Evolutionary conservation across 2,797 vertebrate genomes (phyloP), one percentile per base, ranked within the genome.

Genomic region (Furcifer pardalis): DNA sequence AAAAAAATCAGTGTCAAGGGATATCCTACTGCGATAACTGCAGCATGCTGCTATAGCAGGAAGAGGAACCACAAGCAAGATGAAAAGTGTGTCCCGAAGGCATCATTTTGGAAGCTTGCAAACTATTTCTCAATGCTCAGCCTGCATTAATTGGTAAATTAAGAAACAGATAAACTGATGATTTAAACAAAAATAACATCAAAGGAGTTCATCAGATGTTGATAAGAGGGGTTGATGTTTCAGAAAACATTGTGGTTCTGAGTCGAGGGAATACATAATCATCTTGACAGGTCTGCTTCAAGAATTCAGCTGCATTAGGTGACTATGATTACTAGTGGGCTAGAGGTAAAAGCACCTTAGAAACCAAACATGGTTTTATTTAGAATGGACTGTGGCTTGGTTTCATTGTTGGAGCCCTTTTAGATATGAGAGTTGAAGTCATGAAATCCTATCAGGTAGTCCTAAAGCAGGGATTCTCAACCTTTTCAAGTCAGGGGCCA

Each of bases 81-180:
- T 94, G 93, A 94, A 93, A 90, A 86, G 66, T 90, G 84, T 93
- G 92, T 95, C 95, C 93, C 91, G 89, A 88, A 94, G 93, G 93
- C 94, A 83, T 92, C 81, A 56, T 95, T 95, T 87, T 83, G 87
- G 77, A 93, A 88, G 59, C 91, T 93, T 94, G 89, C 94, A 82
- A 95, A 92, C 91, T 89, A 78, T 91, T 87, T 85, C 95, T 93
- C 79, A 82, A 91, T 93, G 79, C 89, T 95, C 89, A 93, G 87
- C 79, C 95, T 95, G 89, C 92, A 93, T 94, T 94, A 95, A 94
- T 77, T 78, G 93, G 90, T 92, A 95, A 95, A 95, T 95, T 93
- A 95, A 93, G 87, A 91, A 88, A 87, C 82, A 88, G 93, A 92
- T 94, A 92, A 95, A 95, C 89, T 86, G 88, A 82, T 10, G 88